Evolutionary conservation across 1,140 invertebrate species (phyloP).

Genomic region (Saccostrea glomerata): DNA sequence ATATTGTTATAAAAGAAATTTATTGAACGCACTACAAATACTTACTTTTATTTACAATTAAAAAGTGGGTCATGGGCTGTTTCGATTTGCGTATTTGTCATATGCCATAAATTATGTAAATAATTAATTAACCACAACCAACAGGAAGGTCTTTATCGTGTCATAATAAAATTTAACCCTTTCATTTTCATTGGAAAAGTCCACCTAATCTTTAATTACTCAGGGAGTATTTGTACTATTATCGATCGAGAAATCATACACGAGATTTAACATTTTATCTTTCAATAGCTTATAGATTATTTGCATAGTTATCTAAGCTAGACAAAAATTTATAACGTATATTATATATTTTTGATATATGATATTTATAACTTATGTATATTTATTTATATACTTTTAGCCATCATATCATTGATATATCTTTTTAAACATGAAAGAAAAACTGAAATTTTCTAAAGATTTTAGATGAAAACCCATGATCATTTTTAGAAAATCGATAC

Average conservation of each 20-base stretch:
- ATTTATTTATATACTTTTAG: neutral
- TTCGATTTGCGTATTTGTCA: neutral
- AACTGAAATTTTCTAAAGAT: no score
- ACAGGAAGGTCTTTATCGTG: slow-evolving; percentile 17
- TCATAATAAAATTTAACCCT: neutral
- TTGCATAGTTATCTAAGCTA: no score
- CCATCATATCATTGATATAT: neutral
- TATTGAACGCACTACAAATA: neutral
- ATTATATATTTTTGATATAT: neutral
- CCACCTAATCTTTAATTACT: neutral
- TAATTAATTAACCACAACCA: slow-evolving; percentile 27
- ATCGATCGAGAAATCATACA: neutral
- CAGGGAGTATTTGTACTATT: neutral
- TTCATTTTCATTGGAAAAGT: neutral
- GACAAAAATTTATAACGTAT: neutral
- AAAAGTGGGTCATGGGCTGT: neutral
- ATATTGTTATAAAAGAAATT: neutral
- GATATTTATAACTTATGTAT: neutral
- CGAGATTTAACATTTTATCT: no score
- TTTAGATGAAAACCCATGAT: no score
- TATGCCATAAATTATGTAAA: neutral
- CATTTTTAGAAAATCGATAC: no score
- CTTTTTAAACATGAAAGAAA: no score
- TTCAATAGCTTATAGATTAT: no score
- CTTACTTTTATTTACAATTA: neutral